Conservation (phyloP, 2,888 invertebrate genomes). For the Hoplodrina blanda region DNA sequence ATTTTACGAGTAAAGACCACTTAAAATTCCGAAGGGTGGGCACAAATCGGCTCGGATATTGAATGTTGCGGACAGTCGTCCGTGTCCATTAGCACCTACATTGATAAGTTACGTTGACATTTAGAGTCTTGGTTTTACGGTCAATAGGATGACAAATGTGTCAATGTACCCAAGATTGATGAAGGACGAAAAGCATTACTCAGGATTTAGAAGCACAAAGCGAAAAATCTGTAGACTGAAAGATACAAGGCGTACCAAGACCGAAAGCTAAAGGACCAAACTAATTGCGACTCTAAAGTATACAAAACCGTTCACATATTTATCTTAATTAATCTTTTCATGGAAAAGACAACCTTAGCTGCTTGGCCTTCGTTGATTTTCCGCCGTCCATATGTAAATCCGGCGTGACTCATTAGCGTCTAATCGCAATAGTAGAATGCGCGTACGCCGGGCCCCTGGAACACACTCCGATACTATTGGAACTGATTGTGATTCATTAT, state of each 20-base stretch:
- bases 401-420: conserved; percentile 78
- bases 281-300: conserved; percentile 43
- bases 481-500: conserved; percentile 61
- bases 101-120: conserved; percentile 76
- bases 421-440: conserved; percentile 71
- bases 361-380: conserved; percentile 72
- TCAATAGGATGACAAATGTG: conserved; percentile 73
- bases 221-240: neutral
- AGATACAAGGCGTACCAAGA: neutral
- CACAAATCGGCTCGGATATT: conserved; percentile 84
- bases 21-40: conserved; percentile 78
- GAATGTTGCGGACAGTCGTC: conserved; percentile 77
- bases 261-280: conserved; percentile 7
- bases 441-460: conserved; percentile 64
- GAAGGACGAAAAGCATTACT: conserved; percentile 6
- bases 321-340: conserved; percentile 57
- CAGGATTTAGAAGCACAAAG: neutral
- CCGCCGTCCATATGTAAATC: conserved; percentile 76
- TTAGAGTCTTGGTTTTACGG: conserved; percentile 68
- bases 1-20: conserved; percentile 80
- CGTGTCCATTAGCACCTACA: conserved; percentile 83
- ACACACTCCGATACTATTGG: conserved; percentile 60
- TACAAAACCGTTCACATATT: conserved; percentile 21
- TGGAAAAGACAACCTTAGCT: conserved; percentile 65
- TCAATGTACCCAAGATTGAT: conserved; percentile 34